A percentile compares a stretch with the other conserved stretches of the same genome.
Conservation (phyloP, 2,888 invertebrate genomes). For the Tipula vernalis region DNA sequence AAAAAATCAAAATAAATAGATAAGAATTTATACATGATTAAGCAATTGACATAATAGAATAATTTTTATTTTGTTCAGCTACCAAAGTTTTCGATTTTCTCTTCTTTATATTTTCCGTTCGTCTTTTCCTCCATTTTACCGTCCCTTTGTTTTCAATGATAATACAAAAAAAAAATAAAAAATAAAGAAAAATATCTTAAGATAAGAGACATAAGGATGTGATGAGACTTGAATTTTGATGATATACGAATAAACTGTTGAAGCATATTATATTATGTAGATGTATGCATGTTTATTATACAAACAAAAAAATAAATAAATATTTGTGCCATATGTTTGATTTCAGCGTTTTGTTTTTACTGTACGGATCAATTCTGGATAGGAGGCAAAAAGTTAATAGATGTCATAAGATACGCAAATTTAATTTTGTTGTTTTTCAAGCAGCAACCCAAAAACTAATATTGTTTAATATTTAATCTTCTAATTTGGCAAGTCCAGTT, state of each 20-base stretch:
- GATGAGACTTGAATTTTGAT: neutral
- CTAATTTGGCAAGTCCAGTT: too few relatives aligned
- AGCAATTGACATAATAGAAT: neutral
- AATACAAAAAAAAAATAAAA: neutral
- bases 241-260: neutral
- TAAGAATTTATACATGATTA: slow-evolving; percentile 4
- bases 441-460: too few relatives aligned
- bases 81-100: neutral
- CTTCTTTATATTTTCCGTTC: neutral
- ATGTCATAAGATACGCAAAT: too few relatives aligned
- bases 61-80: neutral
- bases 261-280: neutral
- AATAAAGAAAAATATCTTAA: neutral
- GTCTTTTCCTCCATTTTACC: neutral
- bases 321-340: too few relatives aligned
- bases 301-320: too few relatives aligned
- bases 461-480: too few relatives aligned
- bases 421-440: too few relatives aligned
- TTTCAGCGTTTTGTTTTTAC: too few relatives aligned
- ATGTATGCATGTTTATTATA: neutral
- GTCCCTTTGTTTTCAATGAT: neutral
- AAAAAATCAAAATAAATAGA: neutral
- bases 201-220: neutral
- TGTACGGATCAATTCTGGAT: too few relatives aligned
- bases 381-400: too few relatives aligned